Evolutionary conservation across 2,888 invertebrate genomes (phyloP), one percentile per base, ranked within the genome.

Genomic region (Sclerodermus sp.): DNA sequence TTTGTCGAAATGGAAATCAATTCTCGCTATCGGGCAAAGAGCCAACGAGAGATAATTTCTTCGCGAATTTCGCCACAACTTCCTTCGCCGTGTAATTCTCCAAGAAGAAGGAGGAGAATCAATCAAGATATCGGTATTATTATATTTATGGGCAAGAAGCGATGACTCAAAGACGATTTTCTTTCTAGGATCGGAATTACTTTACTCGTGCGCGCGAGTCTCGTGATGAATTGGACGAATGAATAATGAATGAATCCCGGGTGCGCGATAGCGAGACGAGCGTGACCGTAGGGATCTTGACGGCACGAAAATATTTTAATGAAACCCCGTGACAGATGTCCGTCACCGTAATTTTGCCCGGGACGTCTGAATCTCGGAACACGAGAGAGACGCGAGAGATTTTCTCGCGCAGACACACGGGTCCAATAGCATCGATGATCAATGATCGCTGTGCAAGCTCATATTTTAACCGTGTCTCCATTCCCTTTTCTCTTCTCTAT

Each of bases 201-300:
- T 3, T 23, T 23, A 23, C 4, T n/a, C n/a, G 34, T 4, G 34
- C 34, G 51, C 49, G 44, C 52, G 42, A n/a, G 45, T 15, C 12
- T 32, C 47, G 51, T 49, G 51, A 57, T 50, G 50, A 49, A 58
- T 58, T 40, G 52, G 42, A 34, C 47, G 46, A 47, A 49, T 55
- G 58, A 58, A 58, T 58, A 58, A 58, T 55, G 48, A 58, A 58
- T 47, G 58, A 57, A 55, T 18, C 46, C 47, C 36, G 50, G 47
- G 47, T 37, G 10, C 38, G 14, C 39, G 30, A n/a, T 9, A 13
- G 17, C 31, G 32, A 10, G 37, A 8, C 37, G 17, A 13, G 18
- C 50, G 18, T 23, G 54, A 50, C 51, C 43, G 51, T 47, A 39
- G 37, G 42, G 45, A 45, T 17, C 32, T n/a, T 3, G 41, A 29